A percentile compares a stretch with the other conserved stretches of the same genome.
These are phyloP conservation scores for Lepidurus arcticus DNA, from an alignment of 1,140 invertebrate species.

Conservation along the genomic window DNA sequence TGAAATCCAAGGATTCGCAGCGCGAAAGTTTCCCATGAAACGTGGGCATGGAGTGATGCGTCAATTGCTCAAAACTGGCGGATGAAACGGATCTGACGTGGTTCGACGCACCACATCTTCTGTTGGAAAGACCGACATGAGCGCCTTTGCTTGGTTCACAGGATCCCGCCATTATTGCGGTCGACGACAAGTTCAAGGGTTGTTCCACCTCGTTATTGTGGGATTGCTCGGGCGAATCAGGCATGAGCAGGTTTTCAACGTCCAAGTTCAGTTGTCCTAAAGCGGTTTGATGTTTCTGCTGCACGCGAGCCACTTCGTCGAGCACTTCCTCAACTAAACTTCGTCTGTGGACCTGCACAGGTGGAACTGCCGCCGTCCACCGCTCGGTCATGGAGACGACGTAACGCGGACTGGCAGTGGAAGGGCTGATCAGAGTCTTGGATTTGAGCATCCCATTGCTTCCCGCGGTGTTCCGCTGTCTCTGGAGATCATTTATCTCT, in stretches of 20 bases:
- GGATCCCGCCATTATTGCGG: neutral
- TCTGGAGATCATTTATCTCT: slow-evolving; percentile 60
- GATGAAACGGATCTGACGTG: neutral
- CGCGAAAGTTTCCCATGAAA: slow-evolving; percentile 30
- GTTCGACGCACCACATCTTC: neutral
- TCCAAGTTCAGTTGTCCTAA: slow-evolving; percentile 78
- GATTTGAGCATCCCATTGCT: neutral
- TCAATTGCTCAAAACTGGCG: neutral
- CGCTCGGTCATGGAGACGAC: slow-evolving; percentile 28
- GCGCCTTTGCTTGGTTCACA: neutral
- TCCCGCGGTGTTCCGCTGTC: slow-evolving; percentile 26
- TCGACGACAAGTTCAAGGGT: neutral
- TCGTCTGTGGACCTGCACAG: slow-evolving; percentile 21
- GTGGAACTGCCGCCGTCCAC: slow-evolving; percentile 14
- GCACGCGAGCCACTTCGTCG: slow-evolving; percentile 71
- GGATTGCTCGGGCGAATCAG: slow-evolving; percentile 43
- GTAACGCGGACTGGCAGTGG: neutral
- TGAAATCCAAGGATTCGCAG: slow-evolving; percentile 29
- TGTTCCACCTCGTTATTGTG: slow-evolving; percentile 35
- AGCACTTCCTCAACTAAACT: slow-evolving; percentile 44
- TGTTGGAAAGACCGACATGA: neutral
- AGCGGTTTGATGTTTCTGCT: slow-evolving; percentile 68
- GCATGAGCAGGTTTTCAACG: slow-evolving; percentile 82
- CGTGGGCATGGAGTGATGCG: slow-evolving; percentile 1
- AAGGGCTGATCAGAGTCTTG: neutral